Evolutionary conservation across 2,888 invertebrate genomes (phyloP).

Genomic region (Muscina levida): DNA sequence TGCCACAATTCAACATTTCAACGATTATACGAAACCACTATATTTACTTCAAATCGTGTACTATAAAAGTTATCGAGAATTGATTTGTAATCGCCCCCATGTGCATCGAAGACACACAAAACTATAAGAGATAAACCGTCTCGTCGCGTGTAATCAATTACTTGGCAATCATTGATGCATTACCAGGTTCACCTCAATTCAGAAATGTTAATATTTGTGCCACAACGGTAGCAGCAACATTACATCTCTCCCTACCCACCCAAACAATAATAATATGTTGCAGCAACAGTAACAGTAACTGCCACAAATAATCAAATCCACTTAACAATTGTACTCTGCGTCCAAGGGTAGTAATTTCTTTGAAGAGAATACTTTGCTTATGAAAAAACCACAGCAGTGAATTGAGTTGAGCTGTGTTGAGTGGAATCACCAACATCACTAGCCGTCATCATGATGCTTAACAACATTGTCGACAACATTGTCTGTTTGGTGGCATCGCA

Average conservation of each 20-base stretch:
- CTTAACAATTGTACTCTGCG: neutral
- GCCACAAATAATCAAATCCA: constrained; percentile 11
- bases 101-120: too few species aligned
- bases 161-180: constrained; percentile 55
- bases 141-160: constrained; percentile 44
- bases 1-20: neutral
- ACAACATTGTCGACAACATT: neutral
- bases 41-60: constrained; percentile 15
- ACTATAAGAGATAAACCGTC: neutral
- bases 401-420: neutral
- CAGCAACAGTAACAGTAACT: neutral
- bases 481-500: too few species aligned
- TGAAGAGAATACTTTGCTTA: neutral
- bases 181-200: constrained; percentile 43
- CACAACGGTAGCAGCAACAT: neutral
- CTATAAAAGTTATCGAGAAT: neutral
- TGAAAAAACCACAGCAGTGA: neutral
- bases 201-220: constrained; percentile 6
- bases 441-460: neutral
- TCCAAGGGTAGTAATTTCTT: constrained; percentile 16
- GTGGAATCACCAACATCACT: neutral
- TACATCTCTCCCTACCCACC: too few species aligned
- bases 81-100: constrained; percentile 9
- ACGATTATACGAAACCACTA: constrained; percentile 15
- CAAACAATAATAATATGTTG: constrained; percentile 28